Evolutionary conservation across 2,888 invertebrate genomes (phyloP).

Genomic region (Clitarchus hookeri): DNA sequence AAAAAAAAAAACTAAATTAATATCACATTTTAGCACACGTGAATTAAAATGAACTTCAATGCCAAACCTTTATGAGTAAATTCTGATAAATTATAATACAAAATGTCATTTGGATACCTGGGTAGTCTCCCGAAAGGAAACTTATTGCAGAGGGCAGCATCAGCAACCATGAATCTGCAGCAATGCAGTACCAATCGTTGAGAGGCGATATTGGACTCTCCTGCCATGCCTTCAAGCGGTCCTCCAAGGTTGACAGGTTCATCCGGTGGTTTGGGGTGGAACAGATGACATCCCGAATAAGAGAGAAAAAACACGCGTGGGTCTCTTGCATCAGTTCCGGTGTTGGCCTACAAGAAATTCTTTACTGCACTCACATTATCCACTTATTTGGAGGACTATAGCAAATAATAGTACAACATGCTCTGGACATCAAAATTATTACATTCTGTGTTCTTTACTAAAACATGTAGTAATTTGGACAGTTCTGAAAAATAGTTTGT

Average conservation of each 20-base stretch:
- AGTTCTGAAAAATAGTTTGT: too few species aligned
- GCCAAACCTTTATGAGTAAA: too few species aligned
- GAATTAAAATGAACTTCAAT: too few species aligned
- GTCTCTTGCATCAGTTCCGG: constrained; percentile 76
- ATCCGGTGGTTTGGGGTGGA: constrained; percentile 84
- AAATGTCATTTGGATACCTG: constrained; percentile 53
- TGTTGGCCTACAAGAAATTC: constrained; percentile 48
- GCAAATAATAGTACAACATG: too few species aligned
- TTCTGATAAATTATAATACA: too few species aligned
- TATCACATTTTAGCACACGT: too few species aligned
- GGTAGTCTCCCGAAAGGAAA: constrained; percentile 81
- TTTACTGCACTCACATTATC: too few species aligned
- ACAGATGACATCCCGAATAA: constrained; percentile 86
- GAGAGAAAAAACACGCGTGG: constrained; percentile 83
- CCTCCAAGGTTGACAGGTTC: constrained; percentile 74
- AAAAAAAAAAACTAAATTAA: too few species aligned
- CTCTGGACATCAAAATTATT: too few species aligned
- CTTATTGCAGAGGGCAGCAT: constrained; percentile 78
- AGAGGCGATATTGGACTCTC: constrained; percentile 79
- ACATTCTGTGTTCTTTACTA: too few species aligned
- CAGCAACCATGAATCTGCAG: constrained; percentile 72
- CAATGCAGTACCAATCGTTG: constrained; percentile 73
- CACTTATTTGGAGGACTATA: too few species aligned
- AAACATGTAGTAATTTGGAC: too few species aligned
- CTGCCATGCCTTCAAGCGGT: constrained; percentile 74